Evolutionary conservation across 2,797 vertebrate genomes (phyloP), one percentile per base, ranked within the genome.

Genomic region (Eulemur albifrons): DNA sequence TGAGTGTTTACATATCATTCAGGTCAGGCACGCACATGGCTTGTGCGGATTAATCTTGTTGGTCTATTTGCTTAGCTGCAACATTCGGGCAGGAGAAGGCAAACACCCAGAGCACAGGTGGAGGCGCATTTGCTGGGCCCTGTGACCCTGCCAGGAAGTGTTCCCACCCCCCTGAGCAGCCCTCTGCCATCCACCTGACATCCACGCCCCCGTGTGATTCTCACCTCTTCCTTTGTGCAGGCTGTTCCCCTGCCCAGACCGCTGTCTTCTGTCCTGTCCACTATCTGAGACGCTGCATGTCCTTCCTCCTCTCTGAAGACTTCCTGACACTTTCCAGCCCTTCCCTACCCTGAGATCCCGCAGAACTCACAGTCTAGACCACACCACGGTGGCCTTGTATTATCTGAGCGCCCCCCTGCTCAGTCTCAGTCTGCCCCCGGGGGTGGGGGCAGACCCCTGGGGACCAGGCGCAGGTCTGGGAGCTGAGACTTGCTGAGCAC

Each of bases 151-250:
- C 57, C 35, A 81, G 43, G 63, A 70, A 52, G 17, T 21, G 13
- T 35, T 35, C 5, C 14, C 25, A 52, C 17, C 50, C 30, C 10
- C 50, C 13, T 0, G 23, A 81, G 73, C 48, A 11, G 77, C 9
- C 5, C 57, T 21, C 18, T 10, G n/a, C 14, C 6, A 0, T 75
- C 63, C 32, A n/a, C 17, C 32, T 10, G 0, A 0, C 15, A 1
- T 20, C 57, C 9, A 0, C 0, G 0, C 3, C 76, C 50, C 63
- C 2, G 0, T 2, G 20, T 0, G 0, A 0, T 13, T n/a, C 67
- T 5, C 1, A 0, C 12, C 25, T 57, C 35, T 2, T 1, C 67
- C 32, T 80, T 23, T 7, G 45, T 11, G 59, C 0, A 0, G 20
- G n/a, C 38, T 25, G 23, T 14, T 35, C 72, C 18, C 18, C 15